Conservation (phyloP, 2,797 vertebrate genomes). For the Sebastes taczanowskii region DNA sequence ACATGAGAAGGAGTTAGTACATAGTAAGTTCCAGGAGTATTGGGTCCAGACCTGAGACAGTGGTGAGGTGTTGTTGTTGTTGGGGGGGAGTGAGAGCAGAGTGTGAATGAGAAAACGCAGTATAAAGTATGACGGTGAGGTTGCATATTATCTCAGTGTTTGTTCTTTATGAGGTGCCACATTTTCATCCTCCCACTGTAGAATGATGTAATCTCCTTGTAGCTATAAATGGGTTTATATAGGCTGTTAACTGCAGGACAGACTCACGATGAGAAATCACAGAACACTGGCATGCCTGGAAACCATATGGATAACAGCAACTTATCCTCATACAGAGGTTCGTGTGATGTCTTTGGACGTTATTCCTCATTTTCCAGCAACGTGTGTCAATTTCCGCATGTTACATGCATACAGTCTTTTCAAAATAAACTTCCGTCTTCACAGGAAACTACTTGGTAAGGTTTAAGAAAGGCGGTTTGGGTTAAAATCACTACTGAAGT, state of each 20-base stretch:
- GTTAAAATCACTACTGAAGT: too few species aligned
- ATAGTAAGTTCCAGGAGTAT: background rate
- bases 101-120: background rate
- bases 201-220: background rate
- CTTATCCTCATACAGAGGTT: background rate
- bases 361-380: background rate
- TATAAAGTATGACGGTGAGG: background rate
- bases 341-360: background rate
- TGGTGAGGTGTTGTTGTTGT: background rate
- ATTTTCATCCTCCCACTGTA: background rate
- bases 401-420: background rate
- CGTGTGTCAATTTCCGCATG: background rate
- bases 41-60: background rate
- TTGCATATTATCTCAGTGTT: background rate
- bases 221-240: conserved; percentile 1
- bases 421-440: too few species aligned
- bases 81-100: background rate
- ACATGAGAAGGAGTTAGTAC: background rate
- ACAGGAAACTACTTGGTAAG: too few species aligned
- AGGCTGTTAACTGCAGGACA: background rate
- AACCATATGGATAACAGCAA: background rate
- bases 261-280: background rate
- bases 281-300: background rate
- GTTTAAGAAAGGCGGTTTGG: too few species aligned
- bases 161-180: background rate